Evolutionary conservation across 1,140 invertebrate species (phyloP).

Genomic region (Drosophila prosaltans): DNA sequence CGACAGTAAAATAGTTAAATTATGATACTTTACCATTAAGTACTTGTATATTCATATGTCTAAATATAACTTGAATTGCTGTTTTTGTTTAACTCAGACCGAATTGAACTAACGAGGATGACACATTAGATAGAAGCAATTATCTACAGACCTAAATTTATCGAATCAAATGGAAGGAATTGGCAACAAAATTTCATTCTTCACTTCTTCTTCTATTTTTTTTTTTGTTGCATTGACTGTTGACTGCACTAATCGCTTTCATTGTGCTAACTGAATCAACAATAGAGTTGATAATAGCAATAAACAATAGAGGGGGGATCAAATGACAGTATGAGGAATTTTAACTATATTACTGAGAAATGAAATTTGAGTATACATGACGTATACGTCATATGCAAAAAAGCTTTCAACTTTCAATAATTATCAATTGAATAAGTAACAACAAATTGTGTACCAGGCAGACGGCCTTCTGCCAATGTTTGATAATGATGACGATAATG

Average conservation of each 20-base stretch:
- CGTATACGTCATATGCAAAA: conserved; percentile 57
- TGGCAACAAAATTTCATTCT: too few relatives aligned
- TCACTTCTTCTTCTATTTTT: too few relatives aligned
- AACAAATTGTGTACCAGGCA: conserved; percentile 45
- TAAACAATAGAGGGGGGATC: conserved; percentile 44
- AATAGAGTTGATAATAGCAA: conserved; percentile 19
- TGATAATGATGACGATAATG: conserved; percentile 33
- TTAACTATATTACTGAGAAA: conserved; percentile 59
- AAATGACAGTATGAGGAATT: conserved; percentile 61
- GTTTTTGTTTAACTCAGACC: too few relatives aligned
- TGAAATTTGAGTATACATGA: conserved; percentile 47
- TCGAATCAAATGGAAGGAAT: too few relatives aligned
- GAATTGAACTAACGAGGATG: too few relatives aligned
- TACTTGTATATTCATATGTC: too few relatives aligned
- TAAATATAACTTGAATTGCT: too few relatives aligned
- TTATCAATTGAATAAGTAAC: background rate
- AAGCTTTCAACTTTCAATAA: conserved; percentile 8
- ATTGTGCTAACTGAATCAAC: conserved; percentile 33
- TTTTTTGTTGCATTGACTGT: background rate
- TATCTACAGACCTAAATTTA: too few relatives aligned
- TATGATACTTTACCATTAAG: background rate
- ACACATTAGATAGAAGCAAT: too few relatives aligned
- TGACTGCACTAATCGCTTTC: background rate
- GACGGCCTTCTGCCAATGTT: conserved; percentile 33
- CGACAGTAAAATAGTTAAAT: background rate